phyloP scores from a whole-genome alignment of 2,113 vertebrate species.

The Bos indicus region DNA sequence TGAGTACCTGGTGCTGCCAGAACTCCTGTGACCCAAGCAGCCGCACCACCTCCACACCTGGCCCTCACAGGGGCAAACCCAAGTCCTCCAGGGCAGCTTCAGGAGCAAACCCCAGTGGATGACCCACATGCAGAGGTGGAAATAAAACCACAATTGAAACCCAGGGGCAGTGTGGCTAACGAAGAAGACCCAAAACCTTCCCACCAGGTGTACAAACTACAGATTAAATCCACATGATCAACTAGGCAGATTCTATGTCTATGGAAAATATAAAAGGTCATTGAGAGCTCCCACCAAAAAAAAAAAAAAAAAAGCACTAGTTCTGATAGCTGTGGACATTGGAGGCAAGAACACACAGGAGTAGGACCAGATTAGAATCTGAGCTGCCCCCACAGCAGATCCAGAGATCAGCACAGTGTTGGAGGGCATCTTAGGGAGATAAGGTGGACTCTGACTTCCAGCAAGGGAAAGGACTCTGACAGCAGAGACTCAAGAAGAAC shows the following conservation, averaged over 20 bases:
- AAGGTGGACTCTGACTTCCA: not conserved
- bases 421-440: fast-evolving
- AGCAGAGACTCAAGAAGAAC: not conserved
- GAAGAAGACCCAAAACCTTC: not conserved
- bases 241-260: not conserved
- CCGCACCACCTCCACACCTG: fast-evolving
- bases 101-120: not conserved
- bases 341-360: not conserved
- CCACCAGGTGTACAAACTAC: not conserved
- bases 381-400: not conserved
- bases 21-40: not conserved
- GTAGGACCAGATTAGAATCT: not conserved
- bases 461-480: not conserved
- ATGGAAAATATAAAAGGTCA: not conserved
- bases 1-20: not conserved
- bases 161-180: not conserved
- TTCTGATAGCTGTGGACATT: not conserved
- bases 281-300: not conserved
- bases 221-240: not conserved
- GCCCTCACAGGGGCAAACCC: not conserved
- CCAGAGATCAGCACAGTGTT: not conserved
- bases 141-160: not conserved
- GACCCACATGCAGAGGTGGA: not conserved
- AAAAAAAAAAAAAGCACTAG: not conserved
- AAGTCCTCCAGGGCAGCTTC: not conserved